Evolutionary conservation across 2,888 invertebrate species (phyloP), one percentile per base, ranked within the genome.

Genomic region (Drosophila tanythrix): DNA sequence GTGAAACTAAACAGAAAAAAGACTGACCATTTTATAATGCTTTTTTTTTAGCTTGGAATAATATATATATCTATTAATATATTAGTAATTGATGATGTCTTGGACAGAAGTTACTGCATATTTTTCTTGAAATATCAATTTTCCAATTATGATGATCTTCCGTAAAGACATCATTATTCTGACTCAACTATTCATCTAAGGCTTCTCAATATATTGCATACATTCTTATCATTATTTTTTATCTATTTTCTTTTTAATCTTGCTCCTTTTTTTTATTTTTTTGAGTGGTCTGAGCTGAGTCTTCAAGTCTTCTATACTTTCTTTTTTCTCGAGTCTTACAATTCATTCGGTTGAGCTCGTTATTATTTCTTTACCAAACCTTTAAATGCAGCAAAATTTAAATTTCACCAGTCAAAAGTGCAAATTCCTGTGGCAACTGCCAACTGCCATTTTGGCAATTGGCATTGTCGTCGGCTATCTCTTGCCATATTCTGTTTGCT

Each of bases 401-500:
- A 43, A 36, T 21, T 55, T 35, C 15, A 51, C 13, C 56, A 13
- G 55, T 35, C 7, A 56, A 69, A 59, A 59, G 62, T 58, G 63
- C 69, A 59, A 64, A 61, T 58, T 53, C 13, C 38, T 35, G 50
- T 62, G 76, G 21, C 36, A 80, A 46, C 46, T 15, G 46, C 3
- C 15, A 46, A 63, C 50, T 78, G 63, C 18, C 43, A 59, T 75
- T 64, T 70, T 63, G 46, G 38, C 59, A 65, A 74, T 79, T 76
- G 68, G 52, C 59, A 59, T 70, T 80, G 81, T 64, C 43, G 63
- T 67, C 62, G 68, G 60, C 90, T 90, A 83, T 83, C 87, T 86
- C 65, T 70, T 64, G 56, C 78, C 74, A 83, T 81, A 81, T 74
- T 63, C 64, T 73, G 69, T 87, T 72, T 89, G 84, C 64, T 87